A percentile compares a stretch with the other conserved stretches of the same genome.
Evolutionary conservation across 2,888 invertebrate genomes (phyloP).

Genomic region (Phyto melanocephala): DNA sequence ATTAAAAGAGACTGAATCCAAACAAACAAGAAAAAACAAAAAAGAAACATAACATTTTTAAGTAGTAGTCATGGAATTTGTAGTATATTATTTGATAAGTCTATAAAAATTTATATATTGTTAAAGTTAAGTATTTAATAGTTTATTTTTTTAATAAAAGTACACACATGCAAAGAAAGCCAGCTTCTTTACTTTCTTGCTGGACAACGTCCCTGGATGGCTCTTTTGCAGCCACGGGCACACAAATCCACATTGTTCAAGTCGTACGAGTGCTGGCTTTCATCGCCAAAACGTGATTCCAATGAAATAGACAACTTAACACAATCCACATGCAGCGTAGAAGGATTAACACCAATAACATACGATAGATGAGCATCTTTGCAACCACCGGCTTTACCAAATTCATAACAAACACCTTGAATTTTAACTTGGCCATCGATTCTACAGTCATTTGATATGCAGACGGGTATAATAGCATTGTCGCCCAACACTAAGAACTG

Average conservation of each 20-base stretch:
- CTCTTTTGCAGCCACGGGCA: conserved; percentile 70
- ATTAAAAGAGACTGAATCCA: not conserved
- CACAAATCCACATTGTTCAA: conserved; percentile 70
- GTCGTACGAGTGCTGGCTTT: conserved; percentile 66
- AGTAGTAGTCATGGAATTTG: no score
- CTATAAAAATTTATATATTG: conserved; percentile 14
- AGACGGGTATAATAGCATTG: conserved; percentile 81
- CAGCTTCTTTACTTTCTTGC: conserved; percentile 8
- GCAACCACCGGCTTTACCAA: conserved; percentile 72
- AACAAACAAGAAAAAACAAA: not conserved
- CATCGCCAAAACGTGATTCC: conserved; percentile 73
- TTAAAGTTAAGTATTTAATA: conserved; percentile 37
- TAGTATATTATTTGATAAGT: no score
- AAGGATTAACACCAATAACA: conserved; percentile 82
- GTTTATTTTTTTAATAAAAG: conserved; percentile 14
- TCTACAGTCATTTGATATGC: conserved; percentile 82
- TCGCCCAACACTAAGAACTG: conserved; percentile 81
- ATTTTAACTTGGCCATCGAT: conserved; percentile 80
- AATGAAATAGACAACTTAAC: conserved; percentile 74
- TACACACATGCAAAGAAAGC: not conserved
- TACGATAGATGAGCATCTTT: conserved; percentile 76
- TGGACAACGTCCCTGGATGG: conserved; percentile 71
- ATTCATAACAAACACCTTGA: conserved; percentile 70
- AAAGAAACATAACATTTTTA: not conserved
- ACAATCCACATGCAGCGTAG: conserved; percentile 82